Evolutionary conservation across 2,113 vertebrate genomes (phyloP), one percentile per base, ranked within the genome.

Genomic region (Etia nguti): DNA sequence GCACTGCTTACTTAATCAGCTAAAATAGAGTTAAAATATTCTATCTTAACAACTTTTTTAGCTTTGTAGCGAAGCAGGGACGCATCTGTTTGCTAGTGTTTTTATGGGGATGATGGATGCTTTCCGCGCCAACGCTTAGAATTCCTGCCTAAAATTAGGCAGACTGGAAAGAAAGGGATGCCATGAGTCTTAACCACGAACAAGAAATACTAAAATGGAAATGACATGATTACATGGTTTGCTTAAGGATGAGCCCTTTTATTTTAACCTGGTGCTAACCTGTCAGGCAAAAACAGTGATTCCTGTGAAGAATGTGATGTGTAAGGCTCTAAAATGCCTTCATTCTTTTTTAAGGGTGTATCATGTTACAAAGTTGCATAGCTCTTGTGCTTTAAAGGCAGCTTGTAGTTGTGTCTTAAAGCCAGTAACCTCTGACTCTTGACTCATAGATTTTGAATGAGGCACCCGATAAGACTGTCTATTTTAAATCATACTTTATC

Each of bases 71-170:
- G 4, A 59, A 46, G 60, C n/a, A 24, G n/a, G 46, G 6, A 59
- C 52, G 48, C 60, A 43, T 84, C 59, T 80, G 18, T 54, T 55
- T 80, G 59, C 36, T 52, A 79, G 50, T 68, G 62, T 88, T 90
- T 88, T 68, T 82, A 18, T 11, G 4, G 36, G 86, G 81, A 83
- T 75, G 89, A 87, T 88, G 84, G 89, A 91, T 93, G 90, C 70
- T 90, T 87, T 81, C 83, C 38, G 84, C 86, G 88, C 83, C 83
- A 87, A 31, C 56, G 16, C 93, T 92, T 84, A 15, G 90, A 88
- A 95, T 94, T 96, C 95, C 86, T 86, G 56, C 86, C 93, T 94
- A 95, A 95, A 94, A 92, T 96, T 94, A 95, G 89, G 31, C 65
- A 77, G 88, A 88, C 88, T 81, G 88, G 90, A 90, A 93, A 92